Base-by-base conservation (phyloP, 2,113 vertebrate genomes). In the Elachura formosa region DNA sequence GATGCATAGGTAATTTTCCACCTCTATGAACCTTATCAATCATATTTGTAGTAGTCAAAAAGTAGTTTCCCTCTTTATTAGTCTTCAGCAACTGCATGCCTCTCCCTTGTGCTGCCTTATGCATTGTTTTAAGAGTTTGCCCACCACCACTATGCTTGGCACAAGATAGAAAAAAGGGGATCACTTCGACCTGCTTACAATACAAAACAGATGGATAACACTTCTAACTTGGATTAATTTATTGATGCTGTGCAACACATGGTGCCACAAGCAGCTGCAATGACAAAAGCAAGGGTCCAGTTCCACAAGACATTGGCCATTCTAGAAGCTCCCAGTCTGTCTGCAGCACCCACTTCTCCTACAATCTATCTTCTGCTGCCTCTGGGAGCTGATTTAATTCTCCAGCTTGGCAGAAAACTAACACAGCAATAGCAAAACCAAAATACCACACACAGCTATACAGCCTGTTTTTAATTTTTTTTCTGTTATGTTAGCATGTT, bases 221-320 rank as follows among this genome's bases (percentile, higher is more conserved):
- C 73, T 74, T 89, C 43, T 36, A 74, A 71, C 55, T 54, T 26
- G 71, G 72, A 79, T 87, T 89, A 90, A 87, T 94, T 87, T 85
- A 93, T 40, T 69, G 92, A 62, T 55, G 88, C 56, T 33, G 2
- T 40, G 36, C 55, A 90, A 67, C 88, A 95, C 82, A 92, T 28
- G 88, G 82, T 92, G 92, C 88, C 67, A 88, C 76, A 85, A 84
- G 90, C 94, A 93, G 82, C 90, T 96, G 94, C 85, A 71, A 18
- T 36, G 85, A 96, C 90, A 96, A 94, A 94, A 93, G 75, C 64
- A 66, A 76, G 40, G 20, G 59, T 92, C 59, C 74, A 69, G 75
- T 46, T 90, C 90, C 90, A 76, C 67, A 41, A 45, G 74, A 75
- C 40, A 94, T 58, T 34, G 58, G 58, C 25, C 28, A 33, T 38